Base-by-base conservation (phyloP, 2,113 vertebrate species). In the Megalops atlanticus region DNA sequence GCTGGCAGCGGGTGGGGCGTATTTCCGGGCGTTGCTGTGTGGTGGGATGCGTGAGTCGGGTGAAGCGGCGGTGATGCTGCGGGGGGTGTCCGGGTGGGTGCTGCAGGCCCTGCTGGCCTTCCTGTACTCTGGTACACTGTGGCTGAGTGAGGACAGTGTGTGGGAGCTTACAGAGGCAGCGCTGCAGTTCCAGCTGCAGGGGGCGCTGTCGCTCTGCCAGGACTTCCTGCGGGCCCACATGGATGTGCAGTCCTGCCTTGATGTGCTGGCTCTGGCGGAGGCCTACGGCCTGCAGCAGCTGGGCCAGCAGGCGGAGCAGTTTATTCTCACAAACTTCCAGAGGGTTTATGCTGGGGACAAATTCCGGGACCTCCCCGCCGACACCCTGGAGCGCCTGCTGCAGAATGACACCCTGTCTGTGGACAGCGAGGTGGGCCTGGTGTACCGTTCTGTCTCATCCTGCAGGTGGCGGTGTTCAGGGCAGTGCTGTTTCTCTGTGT, bases 1-100 rank as follows among this genome's bases (percentile, higher is more conserved):
- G 68, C 87, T 96, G 83, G 94, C 93, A 84, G 95, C 94, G n/a
- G 94, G 93, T 83, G 95, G 93, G 14, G 94, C 95, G 80, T 96
- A 95, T 89, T 95, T 96, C 84, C 89, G 92, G 0, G 95, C 92
- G 41, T 92, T 96, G 88, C 91, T 95, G 78, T 92, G 94, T 27
- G 94, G 94, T 18, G 93, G 94, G 39, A 94, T 96, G 94, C 88
- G 86, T 16, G 95, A 96, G 85, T 89, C 93, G 24, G 87, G 87
- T 18, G 92, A 95, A 0, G 80, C 80, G 0, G 12, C 87, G 0
- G 36, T 93, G 0, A 87, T 88, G 0, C 90, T 95, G 76, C 85
- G 77, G 12, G 94, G 91, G 0, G 84, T 92, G 40, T 45, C 86
- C 0, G 79, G 80, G 47, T 74, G 88, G 0, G 93, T 93, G 78